Base-by-base conservation (phyloP, 2,113 vertebrate species). In the Noturus placidus region DNA sequence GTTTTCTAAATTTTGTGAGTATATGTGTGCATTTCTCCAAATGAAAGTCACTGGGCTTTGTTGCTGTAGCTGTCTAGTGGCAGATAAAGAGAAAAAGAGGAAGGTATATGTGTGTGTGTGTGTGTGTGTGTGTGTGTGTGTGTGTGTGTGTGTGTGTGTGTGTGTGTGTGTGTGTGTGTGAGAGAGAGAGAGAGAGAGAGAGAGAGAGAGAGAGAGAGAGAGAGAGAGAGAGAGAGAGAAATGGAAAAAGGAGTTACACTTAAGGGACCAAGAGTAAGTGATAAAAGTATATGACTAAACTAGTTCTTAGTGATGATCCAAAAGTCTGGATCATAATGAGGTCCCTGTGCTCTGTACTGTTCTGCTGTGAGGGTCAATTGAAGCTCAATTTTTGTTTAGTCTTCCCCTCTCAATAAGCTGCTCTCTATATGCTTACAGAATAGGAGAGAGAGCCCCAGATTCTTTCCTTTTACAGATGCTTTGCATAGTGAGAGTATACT, bases 251-350 rank as follows among this genome's bases (percentile, higher is more conserved):
- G 14, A 56, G 14, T 38, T 35, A 76, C 25, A 59, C n/a, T 79
- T 38, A 56, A 56, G 63, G 22, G 87, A 30, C 19, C 5, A 11
- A 85, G 56, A n/a, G 69, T 35, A 63, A 72, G 59, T 35, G 69
- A 80, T 61, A 50, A 46, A 61, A 82, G 19, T 17, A 65, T 63
- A 79, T 22, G 17, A 20, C 56, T 63, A 50, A 11, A 84, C 33
- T 81, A 30, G 67, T 77, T 86, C 56, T 82, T 72, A 22, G 78
- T 76, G 86, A 76, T 85, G 76, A 82, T 85, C 7, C 33, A 69
- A 78, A 82, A 85, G 70, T 72, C 84, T 69, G 54, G 57, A 78
- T 82, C 82, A 83, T 88, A 86, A 90, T 86, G 69, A 90, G 84
- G 79, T 86, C 83, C 83, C 83, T 59, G 30, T 1, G 79, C 59